A percentile compares a stretch with the other conserved stretches of the same genome.
Evolutionary conservation across 2,888 invertebrate species (phyloP).

Genomic region (Galerucella nymphaeae): DNA sequence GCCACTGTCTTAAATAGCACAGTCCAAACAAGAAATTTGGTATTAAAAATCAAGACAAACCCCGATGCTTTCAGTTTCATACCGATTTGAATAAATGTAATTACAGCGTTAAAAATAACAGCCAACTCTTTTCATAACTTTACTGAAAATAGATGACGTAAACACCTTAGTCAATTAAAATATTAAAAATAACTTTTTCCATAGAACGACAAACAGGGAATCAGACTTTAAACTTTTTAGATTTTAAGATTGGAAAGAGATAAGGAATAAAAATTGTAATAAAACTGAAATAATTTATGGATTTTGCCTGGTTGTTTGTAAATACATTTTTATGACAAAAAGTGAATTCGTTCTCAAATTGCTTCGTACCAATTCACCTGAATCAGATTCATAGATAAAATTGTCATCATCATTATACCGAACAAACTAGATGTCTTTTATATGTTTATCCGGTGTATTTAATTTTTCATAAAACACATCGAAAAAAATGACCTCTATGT

Average conservation of each 20-base stretch:
- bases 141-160: conserved; percentile 10
- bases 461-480: neutral
- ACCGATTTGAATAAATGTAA: neutral
- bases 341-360: conserved; percentile 44
- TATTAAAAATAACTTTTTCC: conserved; percentile 13
- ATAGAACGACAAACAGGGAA: conserved; percentile 1
- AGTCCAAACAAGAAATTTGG: neutral
- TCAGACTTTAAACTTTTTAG: neutral
- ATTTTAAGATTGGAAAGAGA: neutral
- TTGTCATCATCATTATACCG: conserved; percentile 26
- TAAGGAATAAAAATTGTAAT: too few species aligned
- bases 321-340: conserved; percentile 11
- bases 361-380: conserved; percentile 43
- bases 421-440: neutral
- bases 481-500: neutral
- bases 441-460: conserved; percentile 4
- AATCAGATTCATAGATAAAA: conserved; percentile 35
- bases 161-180: conserved; percentile 10
- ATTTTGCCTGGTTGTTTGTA: neutral
- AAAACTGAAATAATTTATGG: too few species aligned
- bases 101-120: conserved; percentile 1
- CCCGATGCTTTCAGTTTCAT: neutral
- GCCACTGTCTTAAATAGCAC: conserved; percentile 39
- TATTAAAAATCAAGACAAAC: neutral
- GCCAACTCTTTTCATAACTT: conserved; percentile 9